Percentiles rank a stretch among this genome's conserved stretches.
Evolutionary conservation across 2,888 invertebrate genomes (phyloP).

Genomic region (Tromatobia lineatoria): DNA sequence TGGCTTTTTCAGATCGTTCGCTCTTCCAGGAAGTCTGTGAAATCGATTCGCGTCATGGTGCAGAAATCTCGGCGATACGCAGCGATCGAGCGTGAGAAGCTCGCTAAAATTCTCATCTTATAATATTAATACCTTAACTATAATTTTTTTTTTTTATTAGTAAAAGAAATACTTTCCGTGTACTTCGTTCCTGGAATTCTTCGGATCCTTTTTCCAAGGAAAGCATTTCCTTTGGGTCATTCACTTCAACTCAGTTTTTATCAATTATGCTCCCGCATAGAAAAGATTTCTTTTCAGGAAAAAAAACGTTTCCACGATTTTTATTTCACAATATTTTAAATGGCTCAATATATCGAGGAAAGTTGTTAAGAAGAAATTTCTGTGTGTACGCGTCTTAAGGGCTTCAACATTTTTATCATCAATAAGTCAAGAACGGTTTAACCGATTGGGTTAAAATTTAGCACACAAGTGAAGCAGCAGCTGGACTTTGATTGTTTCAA

Average conservation of each 20-base stretch:
- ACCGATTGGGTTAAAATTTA: too few species aligned
- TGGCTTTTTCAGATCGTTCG: constrained; percentile 48
- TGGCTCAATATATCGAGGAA: too few species aligned
- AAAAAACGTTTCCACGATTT: too few species aligned
- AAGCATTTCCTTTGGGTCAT: constrained; percentile 54
- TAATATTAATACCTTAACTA: not conserved
- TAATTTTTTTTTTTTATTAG: not conserved
- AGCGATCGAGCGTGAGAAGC: constrained; percentile 18
- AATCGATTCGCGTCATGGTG: constrained; percentile 65
- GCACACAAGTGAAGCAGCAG: too few species aligned
- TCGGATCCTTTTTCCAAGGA: constrained; percentile 57
- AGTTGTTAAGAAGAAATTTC: too few species aligned
- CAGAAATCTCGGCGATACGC: constrained; percentile 48
- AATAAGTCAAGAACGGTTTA: too few species aligned
- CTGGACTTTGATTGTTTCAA: too few species aligned
- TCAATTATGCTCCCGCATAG: not conserved
- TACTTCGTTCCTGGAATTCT: constrained; percentile 51
- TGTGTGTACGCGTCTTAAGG: too few species aligned
- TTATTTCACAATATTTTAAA: too few species aligned
- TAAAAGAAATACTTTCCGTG: constrained; percentile 64
- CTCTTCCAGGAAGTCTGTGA: constrained; percentile 64
- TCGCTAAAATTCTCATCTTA: not conserved
- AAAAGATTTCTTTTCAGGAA: too few species aligned
- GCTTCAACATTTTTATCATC: too few species aligned
- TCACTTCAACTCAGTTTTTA: constrained; percentile 7